Evolutionary conservation across 2,888 invertebrate genomes (phyloP).

Genomic region (Glomeris marginata): DNA sequence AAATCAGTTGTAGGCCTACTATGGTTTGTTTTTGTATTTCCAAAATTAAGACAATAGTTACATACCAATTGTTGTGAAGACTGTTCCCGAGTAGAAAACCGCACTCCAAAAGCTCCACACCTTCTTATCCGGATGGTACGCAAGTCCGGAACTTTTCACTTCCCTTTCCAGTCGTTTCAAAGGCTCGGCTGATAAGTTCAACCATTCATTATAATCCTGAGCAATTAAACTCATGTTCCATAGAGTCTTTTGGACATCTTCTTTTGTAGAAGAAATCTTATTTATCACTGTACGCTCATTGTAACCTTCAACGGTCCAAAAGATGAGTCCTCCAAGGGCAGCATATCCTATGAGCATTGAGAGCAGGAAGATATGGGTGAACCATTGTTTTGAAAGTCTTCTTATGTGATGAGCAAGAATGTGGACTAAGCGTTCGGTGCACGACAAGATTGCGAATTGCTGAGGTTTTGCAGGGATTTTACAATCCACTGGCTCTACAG

Average conservation of each 20-base stretch:
- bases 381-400: slow-evolving; percentile 1
- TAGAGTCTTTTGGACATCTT: not conserved
- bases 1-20: too few relatives aligned
- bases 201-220: not conserved
- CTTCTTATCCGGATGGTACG: not conserved
- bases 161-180: not conserved
- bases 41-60: too few relatives aligned
- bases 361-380: slow-evolving; percentile 3
- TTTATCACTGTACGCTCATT: not conserved
- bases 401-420: not conserved
- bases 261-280: not conserved
- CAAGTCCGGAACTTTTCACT: not conserved
- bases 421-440: slow-evolving; percentile 1
- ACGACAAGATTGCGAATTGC: not conserved
- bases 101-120: slow-evolving; percentile 24
- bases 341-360: not conserved
- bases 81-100: slow-evolving; percentile 68
- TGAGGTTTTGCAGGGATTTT: too few relatives aligned
- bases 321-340: slow-evolving; percentile 1
- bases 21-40: too few relatives aligned
- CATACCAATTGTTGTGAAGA: slow-evolving; percentile 81
- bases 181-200: not conserved
- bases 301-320: not conserved
- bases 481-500: too few relatives aligned
- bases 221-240: not conserved